phyloP scores from a whole-genome alignment of 2,113 vertebrate genomes.

The Kryptolebias marmoratus region DNA sequence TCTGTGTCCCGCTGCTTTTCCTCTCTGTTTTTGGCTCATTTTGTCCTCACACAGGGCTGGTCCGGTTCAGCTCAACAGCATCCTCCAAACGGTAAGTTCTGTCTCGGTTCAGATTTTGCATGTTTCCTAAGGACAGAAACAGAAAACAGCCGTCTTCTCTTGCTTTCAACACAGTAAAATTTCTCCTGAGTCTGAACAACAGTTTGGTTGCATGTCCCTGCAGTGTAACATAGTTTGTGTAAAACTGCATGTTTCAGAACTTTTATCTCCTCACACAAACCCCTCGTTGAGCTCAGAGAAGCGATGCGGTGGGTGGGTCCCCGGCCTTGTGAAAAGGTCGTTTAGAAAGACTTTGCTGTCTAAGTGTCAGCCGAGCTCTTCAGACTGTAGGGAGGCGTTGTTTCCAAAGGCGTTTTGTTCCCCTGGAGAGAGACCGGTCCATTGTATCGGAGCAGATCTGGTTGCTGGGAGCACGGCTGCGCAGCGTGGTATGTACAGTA shows the following conservation, averaged over 20 bases:
- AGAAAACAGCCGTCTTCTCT: neutral
- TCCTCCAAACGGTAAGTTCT: conserved; percentile 36
- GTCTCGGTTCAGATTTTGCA: neutral
- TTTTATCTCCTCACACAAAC: conserved; percentile 1
- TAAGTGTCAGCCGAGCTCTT: conserved; percentile 14
- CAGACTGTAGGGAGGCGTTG: conserved; percentile 12
- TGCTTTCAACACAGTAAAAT: neutral
- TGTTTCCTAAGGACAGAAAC: neutral
- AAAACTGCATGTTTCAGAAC: neutral
- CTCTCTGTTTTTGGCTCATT: neutral
- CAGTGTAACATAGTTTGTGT: neutral
- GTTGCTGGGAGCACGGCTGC: conserved; percentile 47
- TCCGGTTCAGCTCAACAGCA: conserved; percentile 5
- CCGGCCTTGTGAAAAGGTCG: conserved; percentile 19
- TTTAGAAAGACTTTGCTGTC: conserved; percentile 34
- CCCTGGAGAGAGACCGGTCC: conserved; percentile 28
- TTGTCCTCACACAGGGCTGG: conserved; percentile 1
- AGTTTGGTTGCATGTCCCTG: no score
- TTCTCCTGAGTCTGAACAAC: no score
- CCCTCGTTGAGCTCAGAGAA: neutral
- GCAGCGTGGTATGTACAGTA: conserved; percentile 28
- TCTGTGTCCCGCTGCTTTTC: neutral
- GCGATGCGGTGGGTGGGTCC: conserved; percentile 2
- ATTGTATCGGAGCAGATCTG: conserved; percentile 50
- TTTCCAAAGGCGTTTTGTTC: conserved; percentile 34